Base-by-base conservation (phyloP, 2,888 invertebrate species). In the Ormyrus pomaceus region DNA sequence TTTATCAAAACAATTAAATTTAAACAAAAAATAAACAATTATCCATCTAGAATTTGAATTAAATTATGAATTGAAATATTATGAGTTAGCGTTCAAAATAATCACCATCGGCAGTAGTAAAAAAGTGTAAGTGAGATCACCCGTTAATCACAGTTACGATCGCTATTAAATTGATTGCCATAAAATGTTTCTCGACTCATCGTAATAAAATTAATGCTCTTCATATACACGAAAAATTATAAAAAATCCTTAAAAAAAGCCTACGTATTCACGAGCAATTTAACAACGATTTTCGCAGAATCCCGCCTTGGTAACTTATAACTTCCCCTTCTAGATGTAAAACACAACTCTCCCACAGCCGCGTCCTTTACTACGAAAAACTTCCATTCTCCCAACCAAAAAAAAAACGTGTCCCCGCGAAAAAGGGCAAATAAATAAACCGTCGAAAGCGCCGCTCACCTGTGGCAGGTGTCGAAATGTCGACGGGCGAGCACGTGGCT, bases 401-500 rank as follows among this genome's bases (percentile, higher is more conserved):
- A 34, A 34, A 4, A 34, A 19, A 19, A 0, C 34, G 34, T 4
- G 0, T 34, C 34, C 34, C 34, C 34, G 34, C 2, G 0, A 34
- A 34, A n/a, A 48, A 72, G 6, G 53, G 34, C 4, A 55, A 64
- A 51, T 34, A 64, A 19, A 55, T 55, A 19, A 73, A 19, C 7
- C 34, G 0, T 6, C 3, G 9, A 53, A 34, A 2, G 53, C 56
- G 55, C 9, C 9, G 61, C 79, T 80, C 65, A 80, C 82, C 82
- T 4, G 53, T 73, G 3, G 79, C 69, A 11, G 82, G 80, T n/a
- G 8, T 46, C 4, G 73, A 9, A 2, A 79, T 56, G 3, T 78
- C 61, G 45, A 74, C 19, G 6, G 82, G 82, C 46, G 66, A 53
- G 50, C 79, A 73, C 61, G 83, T 70, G 46, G 84, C 76, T 13